Evolutionary conservation across 2,113 vertebrate genomes (phyloP), one percentile per base, ranked within the genome.

Genomic region (Bucco capensis): DNA sequence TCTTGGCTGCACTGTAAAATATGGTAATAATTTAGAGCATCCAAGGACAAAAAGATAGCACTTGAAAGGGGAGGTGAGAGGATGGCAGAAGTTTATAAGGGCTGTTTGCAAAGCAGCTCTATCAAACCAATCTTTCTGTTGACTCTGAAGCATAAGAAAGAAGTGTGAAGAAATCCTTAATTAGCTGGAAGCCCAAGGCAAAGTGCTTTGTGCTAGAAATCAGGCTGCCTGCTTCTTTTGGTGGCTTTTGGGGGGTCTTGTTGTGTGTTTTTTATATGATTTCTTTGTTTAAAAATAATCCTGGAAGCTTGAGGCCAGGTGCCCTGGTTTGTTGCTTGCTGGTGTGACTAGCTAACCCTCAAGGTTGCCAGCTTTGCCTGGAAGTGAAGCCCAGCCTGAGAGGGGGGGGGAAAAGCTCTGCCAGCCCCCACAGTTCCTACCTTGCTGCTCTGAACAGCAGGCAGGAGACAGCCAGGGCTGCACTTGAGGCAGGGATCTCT

Each of bases 41-140:
- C 90, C 90, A 8, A 92, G 96, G 90, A 96, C 96, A 75, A 72
- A 78, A 19, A 88, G 94, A 50, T 49, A 56, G 80, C 83, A 16
- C 88, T 93, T 95, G 80, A 95, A 94, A 95, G 85, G 58, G 51
- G 82, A 67, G 86, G 21, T n/a, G 89, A 85, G 87, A 83, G 85
- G 73, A 79, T 5, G 66, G 93, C 78, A 9, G 46, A 71, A 28
- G 87, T 92, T 93, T 94, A 75, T 53, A 72, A 13, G 85, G 73
- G 89, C 35, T 94, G 91, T 95, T 96, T 73, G 87, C 75, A 35
- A 83, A 69, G 90, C 76, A 17, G 81, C 46, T 72, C 40, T 92
- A 95, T 92, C 94, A 93, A 95, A 93, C 88, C 83, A 61, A 92
- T 61, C 86, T 80, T 62, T 89, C 62, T 1, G 65, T 94, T 89